Conservation (phyloP, 2,888 invertebrate species). For the Ophion ellenae region DNA sequence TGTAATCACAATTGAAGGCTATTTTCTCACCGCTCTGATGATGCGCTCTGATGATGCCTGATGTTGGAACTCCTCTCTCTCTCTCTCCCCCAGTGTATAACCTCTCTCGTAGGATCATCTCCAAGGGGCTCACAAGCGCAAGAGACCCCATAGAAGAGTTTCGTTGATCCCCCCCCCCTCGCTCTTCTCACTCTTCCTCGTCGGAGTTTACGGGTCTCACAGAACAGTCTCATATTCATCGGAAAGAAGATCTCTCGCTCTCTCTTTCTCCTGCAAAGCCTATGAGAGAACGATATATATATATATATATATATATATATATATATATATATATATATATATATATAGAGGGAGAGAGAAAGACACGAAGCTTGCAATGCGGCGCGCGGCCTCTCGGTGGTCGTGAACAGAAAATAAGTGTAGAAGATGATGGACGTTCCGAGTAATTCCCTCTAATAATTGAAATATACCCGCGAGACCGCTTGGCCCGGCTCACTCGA, state of each 20-base stretch:
- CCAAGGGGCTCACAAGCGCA: constrained; percentile 67
- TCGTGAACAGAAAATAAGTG: constrained; percentile 83
- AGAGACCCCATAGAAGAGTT: constrained; percentile 65
- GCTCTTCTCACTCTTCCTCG: constrained; percentile 44
- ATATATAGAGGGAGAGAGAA: constrained; percentile 42
- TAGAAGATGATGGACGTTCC: constrained; percentile 83
- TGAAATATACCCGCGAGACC: constrained; percentile 82
- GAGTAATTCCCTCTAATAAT: constrained; percentile 84
- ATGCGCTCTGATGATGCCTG: constrained; percentile 83
- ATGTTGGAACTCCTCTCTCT: constrained; percentile 58
- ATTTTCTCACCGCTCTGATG: constrained; percentile 84
- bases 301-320: constrained; percentile 19
- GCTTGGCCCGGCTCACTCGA: constrained; percentile 67
- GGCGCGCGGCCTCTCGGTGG: constrained; percentile 72
- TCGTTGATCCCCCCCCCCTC: constrained; percentile 43
- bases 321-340: too few species aligned
- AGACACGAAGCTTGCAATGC: constrained; percentile 51
- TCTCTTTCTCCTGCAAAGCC: constrained; percentile 19
- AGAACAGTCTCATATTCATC: constrained; percentile 51
- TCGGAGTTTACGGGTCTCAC: constrained; percentile 57
- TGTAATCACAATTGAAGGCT: constrained; percentile 84
- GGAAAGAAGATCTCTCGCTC: constrained; percentile 54
- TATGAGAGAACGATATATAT: constrained; percentile 38
- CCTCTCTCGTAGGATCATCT: constrained; percentile 80
- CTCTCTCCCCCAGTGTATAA: constrained; percentile 72